Evolutionary conservation across 2,797 vertebrate species (phyloP).

Genomic region (Falco naumanni): DNA sequence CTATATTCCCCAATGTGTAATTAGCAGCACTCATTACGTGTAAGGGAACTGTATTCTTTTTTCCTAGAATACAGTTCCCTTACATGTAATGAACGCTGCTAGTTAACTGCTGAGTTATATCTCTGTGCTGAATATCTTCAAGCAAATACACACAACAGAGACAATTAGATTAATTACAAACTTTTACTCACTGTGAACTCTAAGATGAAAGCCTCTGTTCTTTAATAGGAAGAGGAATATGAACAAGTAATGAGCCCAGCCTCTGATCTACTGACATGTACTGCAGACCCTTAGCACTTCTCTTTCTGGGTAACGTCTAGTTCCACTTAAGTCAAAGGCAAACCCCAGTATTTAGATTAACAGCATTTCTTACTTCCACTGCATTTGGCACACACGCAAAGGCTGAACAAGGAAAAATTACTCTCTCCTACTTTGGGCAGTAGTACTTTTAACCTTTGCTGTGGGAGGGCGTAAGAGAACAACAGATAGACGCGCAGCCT

Average conservation of each 20-base stretch:
- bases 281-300: neutral
- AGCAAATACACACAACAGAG: neutral
- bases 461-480: neutral
- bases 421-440: neutral
- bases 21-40: too few species aligned
- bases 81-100: neutral
- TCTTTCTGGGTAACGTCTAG: neutral
- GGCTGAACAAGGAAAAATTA: neutral
- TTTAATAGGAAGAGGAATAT: neutral
- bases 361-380: neutral
- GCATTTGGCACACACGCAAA: neutral
- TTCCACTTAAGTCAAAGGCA: neutral
- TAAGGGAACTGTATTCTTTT: too few species aligned
- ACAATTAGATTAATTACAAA: neutral
- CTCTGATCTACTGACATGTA: neutral
- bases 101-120: slow-evolving; percentile 1
- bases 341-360: neutral
- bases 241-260: neutral
- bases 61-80: neutral
- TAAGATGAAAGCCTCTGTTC: neutral
- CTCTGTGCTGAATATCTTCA: neutral
- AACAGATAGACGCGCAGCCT: accelerated
- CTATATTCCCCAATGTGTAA: neutral
- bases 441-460: neutral
- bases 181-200: neutral